Evolutionary conservation across 1,140 invertebrate genomes (phyloP), one percentile per base, ranked within the genome.

Genomic region (Subanguina moxae): DNA sequence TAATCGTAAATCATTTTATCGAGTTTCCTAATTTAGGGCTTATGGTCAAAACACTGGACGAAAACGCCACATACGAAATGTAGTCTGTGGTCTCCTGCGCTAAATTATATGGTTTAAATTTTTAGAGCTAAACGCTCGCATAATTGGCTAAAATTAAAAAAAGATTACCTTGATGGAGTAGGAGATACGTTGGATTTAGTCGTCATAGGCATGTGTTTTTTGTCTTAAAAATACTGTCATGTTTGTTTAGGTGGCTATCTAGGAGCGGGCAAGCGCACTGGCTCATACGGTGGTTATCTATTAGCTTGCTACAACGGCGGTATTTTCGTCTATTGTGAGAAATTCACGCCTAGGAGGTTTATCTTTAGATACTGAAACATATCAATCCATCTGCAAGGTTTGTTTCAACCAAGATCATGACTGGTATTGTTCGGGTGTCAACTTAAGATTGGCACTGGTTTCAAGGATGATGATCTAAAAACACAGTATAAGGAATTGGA

Each of bases 21-120:
- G 30, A 19, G 27, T 61, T 61, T 25, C 27, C 5, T 7, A 61
- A 21, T 3, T 52, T 11, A 74, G 69, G 96, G 13, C 85, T 99
- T 9, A 99, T 99, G 95, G 91, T 99, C 0, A 99, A 99, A 85
- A 93, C 93, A 0, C 84, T 99, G 42, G 89, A 92, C 76, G 88
- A 89, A 66, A 90, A 95, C 78, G 91, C 95, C 0, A 91, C 91
- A 0, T 99, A 99, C 85, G 94, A 98, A 86, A 97, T 99, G 48
- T 52, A 25, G 17, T 19, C 17, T 21, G 1, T 52, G n/a, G 23
- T 52, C 17, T 52, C 3, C 48, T 7, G 3, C 17, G 48, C 48
- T 21, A 52, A 8, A 7, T 52, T 52, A 52, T 52, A 7, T 52
- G 8, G 15, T 25, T 21, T 52, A 21, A 25, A n/a, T n/a, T 52